Conservation (phyloP, 2,797 vertebrate species). For the Falco peregrinus region DNA sequence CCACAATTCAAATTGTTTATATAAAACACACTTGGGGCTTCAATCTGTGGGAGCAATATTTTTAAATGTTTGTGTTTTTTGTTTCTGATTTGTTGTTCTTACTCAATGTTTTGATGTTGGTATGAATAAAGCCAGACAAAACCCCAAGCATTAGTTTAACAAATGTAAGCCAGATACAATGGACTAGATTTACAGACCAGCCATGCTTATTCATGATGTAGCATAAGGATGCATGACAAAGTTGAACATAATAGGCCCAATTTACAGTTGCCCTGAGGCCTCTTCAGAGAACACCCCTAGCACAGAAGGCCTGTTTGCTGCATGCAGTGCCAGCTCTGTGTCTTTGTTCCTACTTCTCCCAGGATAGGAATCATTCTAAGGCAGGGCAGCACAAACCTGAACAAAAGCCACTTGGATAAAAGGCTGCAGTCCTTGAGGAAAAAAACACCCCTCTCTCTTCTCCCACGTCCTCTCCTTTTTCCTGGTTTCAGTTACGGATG, state of each 20-base stretch:
- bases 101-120: slow-evolving; percentile 49
- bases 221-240: neutral
- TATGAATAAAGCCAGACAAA: slow-evolving; percentile 63
- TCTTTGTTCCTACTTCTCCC: neutral
- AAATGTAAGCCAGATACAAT: slow-evolving; percentile 64
- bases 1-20: slow-evolving; percentile 46
- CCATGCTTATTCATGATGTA: neutral
- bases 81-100: slow-evolving; percentile 61
- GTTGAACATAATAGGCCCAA: neutral
- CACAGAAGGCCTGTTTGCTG: neutral
- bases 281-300: neutral
- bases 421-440: neutral
- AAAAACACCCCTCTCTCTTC: neutral
- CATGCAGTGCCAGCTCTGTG: neutral
- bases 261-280: neutral
- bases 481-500: neutral
- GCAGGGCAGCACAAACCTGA: neutral
- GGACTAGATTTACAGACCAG: slow-evolving; percentile 2
- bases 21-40: slow-evolving; percentile 31
- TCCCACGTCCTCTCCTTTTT: neutral
- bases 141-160: slow-evolving; percentile 45
- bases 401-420: neutral
- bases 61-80: slow-evolving; percentile 45
- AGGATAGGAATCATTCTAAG: neutral
- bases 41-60: slow-evolving; percentile 18